A percentile compares a stretch with the other conserved stretches of the same genome.
These are phyloP conservation scores for Dyspetes luteomarginatus DNA, from an alignment of 2,888 invertebrate species.

Conservation along the genomic window DNA sequence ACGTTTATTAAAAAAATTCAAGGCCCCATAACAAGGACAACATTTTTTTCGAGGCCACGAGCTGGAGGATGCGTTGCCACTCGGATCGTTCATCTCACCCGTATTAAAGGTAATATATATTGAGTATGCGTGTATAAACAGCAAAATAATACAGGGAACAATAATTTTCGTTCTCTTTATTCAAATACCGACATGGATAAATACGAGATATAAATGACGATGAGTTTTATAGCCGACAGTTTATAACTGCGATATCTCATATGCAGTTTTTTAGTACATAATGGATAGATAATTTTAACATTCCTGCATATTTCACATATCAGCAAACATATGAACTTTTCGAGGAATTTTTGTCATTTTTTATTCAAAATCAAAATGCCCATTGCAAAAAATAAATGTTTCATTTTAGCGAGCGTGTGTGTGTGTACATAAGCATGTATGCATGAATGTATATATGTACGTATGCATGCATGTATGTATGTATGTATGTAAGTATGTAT, in stretches of 20 bases:
- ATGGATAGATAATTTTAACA: background rate
- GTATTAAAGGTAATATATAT: constrained; percentile 5
- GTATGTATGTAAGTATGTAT: too few species aligned
- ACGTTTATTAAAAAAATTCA: constrained; percentile 26
- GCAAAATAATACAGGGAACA: constrained; percentile 35
- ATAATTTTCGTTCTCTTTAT: constrained; percentile 67
- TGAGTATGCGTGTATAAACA: background rate
- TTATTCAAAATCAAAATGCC: too few species aligned
- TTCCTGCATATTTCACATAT: background rate
- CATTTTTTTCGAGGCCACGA: constrained; percentile 13
- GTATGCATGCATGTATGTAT: too few species aligned
- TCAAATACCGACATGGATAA: constrained; percentile 61
- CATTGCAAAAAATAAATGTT: too few species aligned
- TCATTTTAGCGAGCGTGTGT: too few species aligned
- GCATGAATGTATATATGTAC: too few species aligned
- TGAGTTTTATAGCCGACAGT: background rate
- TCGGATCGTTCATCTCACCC: constrained; percentile 30
- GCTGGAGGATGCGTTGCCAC: constrained; percentile 13
- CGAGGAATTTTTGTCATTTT: too few species aligned
- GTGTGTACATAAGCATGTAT: too few species aligned
- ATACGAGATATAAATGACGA: constrained; percentile 49
- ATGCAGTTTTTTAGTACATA: background rate
- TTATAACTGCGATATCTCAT: background rate
- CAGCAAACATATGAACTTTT: background rate
- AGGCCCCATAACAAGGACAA: constrained; percentile 38